Evolutionary conservation across 2,113 vertebrate species (phyloP), one percentile per base, ranked within the genome.

Genomic region (Macroglossus sobrinus): DNA sequence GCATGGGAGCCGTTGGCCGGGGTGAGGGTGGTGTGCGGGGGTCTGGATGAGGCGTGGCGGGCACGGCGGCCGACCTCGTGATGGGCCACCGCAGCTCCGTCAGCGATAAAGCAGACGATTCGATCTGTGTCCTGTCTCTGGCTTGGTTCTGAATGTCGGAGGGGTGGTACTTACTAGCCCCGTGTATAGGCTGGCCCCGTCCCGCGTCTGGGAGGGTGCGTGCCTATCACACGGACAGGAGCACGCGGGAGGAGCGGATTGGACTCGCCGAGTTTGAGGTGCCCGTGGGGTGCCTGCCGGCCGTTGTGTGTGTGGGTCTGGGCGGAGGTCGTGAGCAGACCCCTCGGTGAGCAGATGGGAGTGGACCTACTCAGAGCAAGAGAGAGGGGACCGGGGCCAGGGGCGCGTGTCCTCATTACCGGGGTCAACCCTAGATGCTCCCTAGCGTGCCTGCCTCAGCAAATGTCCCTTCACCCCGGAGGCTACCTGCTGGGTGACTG

Each of bases 51-150:
- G 92, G 64, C 35, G 80, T 28, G 2, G 22, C 14, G 80, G n/a
- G 15, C 50, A 7, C 5, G 22, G 12, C 2, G 19, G 7, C 3
- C 6, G 3, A 4, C 2, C 57, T 38, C 5, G 0, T 11, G 9
- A 24, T 63, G 69, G 68, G 69, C 18, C 71, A 26, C 47, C 18
- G 35, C 26, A 10, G 64, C 72, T 68, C 47, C 7, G 1, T 55
- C 66, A 38, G 40, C 30, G 5, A 50, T 9, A 5, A 63, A 40
- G 55, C 7, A n/a, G 86, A 47, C 6, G 1, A 16, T 35, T 66
- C 45, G 57, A 38, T 43, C 55, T 1, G n/a, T 50, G 8, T 38
- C 76, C 88, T 8, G 2, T 71, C 38, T 78, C 33, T 84, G 69
- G 15, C 30, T 24, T 47, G 50, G 21, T 47, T 89, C 53, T 55